Evolutionary conservation across 2,113 vertebrate species (phyloP), one percentile per base, ranked within the genome.

Genomic region (Upupa epops): DNA sequence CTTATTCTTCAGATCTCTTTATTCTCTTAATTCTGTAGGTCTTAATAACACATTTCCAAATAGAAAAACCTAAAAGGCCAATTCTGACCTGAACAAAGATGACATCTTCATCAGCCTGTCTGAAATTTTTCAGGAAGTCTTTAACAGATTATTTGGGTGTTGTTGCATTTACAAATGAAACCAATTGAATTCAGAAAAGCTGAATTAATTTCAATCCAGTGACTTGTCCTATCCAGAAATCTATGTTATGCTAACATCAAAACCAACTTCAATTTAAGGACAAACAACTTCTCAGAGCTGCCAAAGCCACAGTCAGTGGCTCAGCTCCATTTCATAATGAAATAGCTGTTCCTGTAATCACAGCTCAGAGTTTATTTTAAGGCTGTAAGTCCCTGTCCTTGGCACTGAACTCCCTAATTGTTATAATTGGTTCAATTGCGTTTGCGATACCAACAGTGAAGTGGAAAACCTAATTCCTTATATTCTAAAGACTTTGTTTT

Each of bases 351-450:
- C 28, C 4, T 56, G 17, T 68, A 89, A 82, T 34, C 32, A 73
- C 9, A 88, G 17, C 9, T 48, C 40, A 40, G 2, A 48, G 14
- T 54, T 79, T 91, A 81, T 81, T 80, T 90, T 40, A 46, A 85
- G 36, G 8, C 2, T 59, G 6, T 74, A 13, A 0, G 0, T 45
- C 9, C 26, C 19, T 34, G 5, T 40, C 20, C 45, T 65, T 79
- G 31, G 36, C 58, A 85, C 14, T 58, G 34, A 85, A 49, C 40
- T 87, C 49, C 8, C 7, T 52, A 60, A 58, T 45, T 56, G 5
- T 63, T 78, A 26, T 22, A 78, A 82, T 52, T 48, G 5, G 66
- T 82, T 65, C 17, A 60, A 32, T 22, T 91, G 8, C 36, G 3
- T 28, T 37, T 45, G 13, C 52, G 56, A 32, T n/a, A 69, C 20